Evolutionary conservation across 37 sponge, comb jelly and placozoan species (phyloP).

Genomic region (Mnemiopsis leidyi): DNA sequence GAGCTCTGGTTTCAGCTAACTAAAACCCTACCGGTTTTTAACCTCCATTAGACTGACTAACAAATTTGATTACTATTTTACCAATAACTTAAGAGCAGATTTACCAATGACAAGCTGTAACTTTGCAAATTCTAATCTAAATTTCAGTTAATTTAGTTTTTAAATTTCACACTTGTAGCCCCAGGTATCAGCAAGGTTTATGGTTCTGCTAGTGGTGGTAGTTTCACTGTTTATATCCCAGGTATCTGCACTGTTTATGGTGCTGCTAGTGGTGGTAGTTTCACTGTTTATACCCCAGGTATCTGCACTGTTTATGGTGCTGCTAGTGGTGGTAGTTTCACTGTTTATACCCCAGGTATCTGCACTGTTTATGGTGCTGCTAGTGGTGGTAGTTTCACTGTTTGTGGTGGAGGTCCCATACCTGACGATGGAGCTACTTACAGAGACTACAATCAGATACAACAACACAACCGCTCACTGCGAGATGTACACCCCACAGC

Average conservation of each 20-base stretch:
- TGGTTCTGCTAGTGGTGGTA: background rate
- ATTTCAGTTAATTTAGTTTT: too few relatives aligned
- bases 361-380: background rate
- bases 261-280: background rate
- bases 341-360: background rate
- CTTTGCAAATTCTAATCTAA: too few relatives aligned
- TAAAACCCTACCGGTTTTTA: too few relatives aligned
- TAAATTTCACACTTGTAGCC: too few relatives aligned
- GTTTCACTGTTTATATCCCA: too few relatives aligned
- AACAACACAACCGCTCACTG: constrained; percentile 25
- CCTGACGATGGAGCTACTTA: constrained; percentile 14
- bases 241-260: constrained; percentile 16
- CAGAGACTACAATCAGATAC: background rate
- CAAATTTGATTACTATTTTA: too few relatives aligned
- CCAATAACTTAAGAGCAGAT: too few relatives aligned
- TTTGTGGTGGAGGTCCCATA: constrained; percentile 44
- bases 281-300: background rate
- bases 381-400: background rate
- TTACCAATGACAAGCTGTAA: too few relatives aligned
- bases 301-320: constrained; percentile 10
- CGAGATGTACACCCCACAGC: background rate
- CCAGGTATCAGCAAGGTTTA: constrained; percentile 3
- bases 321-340: background rate
- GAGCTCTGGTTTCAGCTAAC: background rate
- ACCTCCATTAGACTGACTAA: too few relatives aligned